Evolutionary conservation across 2,797 vertebrate genomes (phyloP), one percentile per base, ranked within the genome.

Genomic region (Luscinia megarhynchos): DNA sequence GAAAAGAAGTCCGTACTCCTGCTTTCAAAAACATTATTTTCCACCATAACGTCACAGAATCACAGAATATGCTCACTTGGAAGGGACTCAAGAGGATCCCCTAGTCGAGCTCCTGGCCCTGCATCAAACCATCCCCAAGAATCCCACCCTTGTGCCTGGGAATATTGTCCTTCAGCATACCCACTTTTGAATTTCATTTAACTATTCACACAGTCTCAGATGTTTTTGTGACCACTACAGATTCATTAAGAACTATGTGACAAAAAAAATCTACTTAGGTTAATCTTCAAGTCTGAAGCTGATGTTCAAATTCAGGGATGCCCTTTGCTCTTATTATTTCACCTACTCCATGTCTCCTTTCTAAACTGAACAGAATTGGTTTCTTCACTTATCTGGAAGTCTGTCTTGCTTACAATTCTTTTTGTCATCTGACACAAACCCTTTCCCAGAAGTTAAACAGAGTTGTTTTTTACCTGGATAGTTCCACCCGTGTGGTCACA

Each of bases 121-220:
- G 48, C 14, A 32, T 40, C 17, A 62, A 55, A 48, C 12, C 26
- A 46, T 26, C 17, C 41, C 40, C 40, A 29, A 22, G 20, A 54
- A 62, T 40, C 30, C 6, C 34, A 41, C 14, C 14, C 2, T 3
- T 41, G 17, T 55, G 11, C 24, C 21, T 46, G 30, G n/a, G 13
- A 46, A 9, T 22, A 8, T 59, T 73, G 6, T 80, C 15, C 41
- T 88, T 74, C 41, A 63, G 29, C 17, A 83, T 0, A 0, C 4
- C 7, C 15, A 38, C 2, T 55, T 80, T n/a, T 70, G 32, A 61
- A 50, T 78, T 45, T 70, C 3, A 15, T 57, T 78, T 38, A 41
- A 38, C 7, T 61, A 23, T 27, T 88, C 22, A 54, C n/a, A 64
- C 15, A 54, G 12, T 43, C 30, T 62, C 46, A 30, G 24, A 36